A percentile compares a stretch with the other conserved stretches of the same genome.
Evolutionary conservation across 2,113 vertebrate genomes (phyloP).

Genomic region (Heptranchias perlo): DNA sequence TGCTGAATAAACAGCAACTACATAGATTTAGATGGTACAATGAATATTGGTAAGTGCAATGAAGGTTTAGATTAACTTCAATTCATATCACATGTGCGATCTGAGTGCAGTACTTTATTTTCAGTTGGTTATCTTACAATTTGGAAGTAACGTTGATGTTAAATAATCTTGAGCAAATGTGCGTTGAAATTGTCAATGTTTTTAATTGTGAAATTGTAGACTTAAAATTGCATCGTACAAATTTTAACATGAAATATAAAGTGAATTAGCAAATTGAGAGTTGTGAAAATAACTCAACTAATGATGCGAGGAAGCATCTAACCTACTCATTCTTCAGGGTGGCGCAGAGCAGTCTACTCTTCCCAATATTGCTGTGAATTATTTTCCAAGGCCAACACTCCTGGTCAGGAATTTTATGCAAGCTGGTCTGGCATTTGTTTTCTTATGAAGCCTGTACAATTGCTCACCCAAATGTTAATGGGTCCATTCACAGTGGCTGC

Average conservation of each 20-base stretch:
- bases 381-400: neutral
- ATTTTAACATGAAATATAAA: neutral
- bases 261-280: neutral
- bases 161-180: neutral
- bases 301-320: neutral
- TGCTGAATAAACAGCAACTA: conserved; percentile 1
- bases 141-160: neutral
- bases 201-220: neutral
- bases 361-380: neutral
- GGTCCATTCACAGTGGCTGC: neutral
- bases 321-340: neutral
- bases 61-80: neutral
- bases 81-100: neutral
- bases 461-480: neutral
- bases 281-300: neutral
- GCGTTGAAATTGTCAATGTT: neutral
- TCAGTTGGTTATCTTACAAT: neutral
- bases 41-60: neutral
- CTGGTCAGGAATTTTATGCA: neutral
- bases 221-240: neutral
- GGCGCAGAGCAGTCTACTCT: no score
- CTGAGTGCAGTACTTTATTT: neutral
- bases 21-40: neutral
- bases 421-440: neutral
- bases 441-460: neutral